Conservation (phyloP, 92 coral and sea anemone species). For the Muricea muricata region DNA sequence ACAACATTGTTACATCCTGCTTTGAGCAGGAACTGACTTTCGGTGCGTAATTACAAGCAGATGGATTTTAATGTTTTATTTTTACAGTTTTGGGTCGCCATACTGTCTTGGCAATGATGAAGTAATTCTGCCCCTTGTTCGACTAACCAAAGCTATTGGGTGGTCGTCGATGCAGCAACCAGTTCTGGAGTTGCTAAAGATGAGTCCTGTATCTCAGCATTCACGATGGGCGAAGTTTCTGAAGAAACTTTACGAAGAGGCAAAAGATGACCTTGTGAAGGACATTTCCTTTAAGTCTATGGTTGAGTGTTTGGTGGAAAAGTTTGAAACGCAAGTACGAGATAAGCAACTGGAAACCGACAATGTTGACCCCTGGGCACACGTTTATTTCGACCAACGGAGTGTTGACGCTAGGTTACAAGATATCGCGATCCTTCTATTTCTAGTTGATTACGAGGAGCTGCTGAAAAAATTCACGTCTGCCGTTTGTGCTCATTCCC, state of each 20-base stretch:
- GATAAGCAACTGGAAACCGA: not conserved
- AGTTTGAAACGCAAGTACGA: constrained; percentile 1
- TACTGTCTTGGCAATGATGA: not conserved
- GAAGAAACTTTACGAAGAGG: not conserved
- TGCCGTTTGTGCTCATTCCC: not conserved
- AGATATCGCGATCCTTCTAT: not conserved
- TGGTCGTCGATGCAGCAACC: not conserved
- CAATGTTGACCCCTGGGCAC: no score
- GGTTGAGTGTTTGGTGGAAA: not conserved
- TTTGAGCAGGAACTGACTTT: no score
- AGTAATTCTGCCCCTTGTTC: not conserved
- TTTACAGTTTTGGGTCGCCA: no score
- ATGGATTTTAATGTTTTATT: no score
- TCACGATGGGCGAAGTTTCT: not conserved
- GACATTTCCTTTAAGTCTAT: not conserved
- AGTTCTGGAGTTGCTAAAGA: not conserved
- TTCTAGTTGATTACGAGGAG: not conserved
- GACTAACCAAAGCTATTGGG: not conserved
- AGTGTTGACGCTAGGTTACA: no score
- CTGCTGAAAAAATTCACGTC: not conserved
- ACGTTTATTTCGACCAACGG: no score
- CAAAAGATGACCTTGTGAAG: not conserved
- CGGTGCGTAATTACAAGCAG: no score
- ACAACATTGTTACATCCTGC: no score
- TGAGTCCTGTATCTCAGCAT: constrained; percentile 10